These are phyloP conservation scores for Coremacera marginata DNA, from an alignment of 2,888 invertebrate genomes.

Conservation along the genomic window DNA sequence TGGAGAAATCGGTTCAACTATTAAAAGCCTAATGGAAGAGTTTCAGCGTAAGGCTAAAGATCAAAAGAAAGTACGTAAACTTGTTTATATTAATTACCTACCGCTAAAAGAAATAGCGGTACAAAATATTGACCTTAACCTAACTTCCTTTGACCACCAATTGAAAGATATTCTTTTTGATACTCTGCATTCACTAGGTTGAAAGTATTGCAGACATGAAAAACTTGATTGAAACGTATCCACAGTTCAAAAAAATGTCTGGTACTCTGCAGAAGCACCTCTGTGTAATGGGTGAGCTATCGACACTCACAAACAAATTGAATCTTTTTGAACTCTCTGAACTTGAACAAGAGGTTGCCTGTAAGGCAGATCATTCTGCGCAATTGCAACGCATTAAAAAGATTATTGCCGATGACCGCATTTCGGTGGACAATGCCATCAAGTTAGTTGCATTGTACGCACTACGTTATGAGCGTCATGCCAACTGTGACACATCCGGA, in stretches of 20 bases:
- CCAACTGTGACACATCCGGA: slow-evolving; percentile 83
- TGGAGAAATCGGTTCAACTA: slow-evolving; percentile 98
- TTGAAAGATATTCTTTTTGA: neutral
- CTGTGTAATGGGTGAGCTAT: slow-evolving; percentile 95
- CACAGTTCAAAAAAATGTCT: slow-evolving; percentile 96
- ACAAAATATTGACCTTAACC: no score
- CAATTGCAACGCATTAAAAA: slow-evolving; percentile 85
- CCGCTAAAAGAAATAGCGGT: no score
- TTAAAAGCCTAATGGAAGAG: slow-evolving; percentile 97
- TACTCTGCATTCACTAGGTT: slow-evolving; percentile 70
- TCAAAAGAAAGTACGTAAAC: slow-evolving; percentile 79
- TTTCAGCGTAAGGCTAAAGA: slow-evolving; percentile 96
- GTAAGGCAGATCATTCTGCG: slow-evolving; percentile 85
- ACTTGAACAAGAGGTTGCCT: slow-evolving; percentile 92
- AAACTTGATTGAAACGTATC: slow-evolving; percentile 97
- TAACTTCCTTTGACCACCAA: neutral
- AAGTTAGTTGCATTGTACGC: slow-evolving; percentile 94
- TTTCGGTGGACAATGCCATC: slow-evolving; percentile 83
- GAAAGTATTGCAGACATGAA: slow-evolving; percentile 99
- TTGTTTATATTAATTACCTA: no score
- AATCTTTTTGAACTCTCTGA: slow-evolving; percentile 91
- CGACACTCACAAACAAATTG: slow-evolving; percentile 82
- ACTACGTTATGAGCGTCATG: slow-evolving; percentile 91
- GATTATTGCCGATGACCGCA: slow-evolving; percentile 80
- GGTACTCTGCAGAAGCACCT: slow-evolving; percentile 98